phyloP scores from a whole-genome alignment of 2,888 invertebrate species.

The Galeruca laticollis region DNA sequence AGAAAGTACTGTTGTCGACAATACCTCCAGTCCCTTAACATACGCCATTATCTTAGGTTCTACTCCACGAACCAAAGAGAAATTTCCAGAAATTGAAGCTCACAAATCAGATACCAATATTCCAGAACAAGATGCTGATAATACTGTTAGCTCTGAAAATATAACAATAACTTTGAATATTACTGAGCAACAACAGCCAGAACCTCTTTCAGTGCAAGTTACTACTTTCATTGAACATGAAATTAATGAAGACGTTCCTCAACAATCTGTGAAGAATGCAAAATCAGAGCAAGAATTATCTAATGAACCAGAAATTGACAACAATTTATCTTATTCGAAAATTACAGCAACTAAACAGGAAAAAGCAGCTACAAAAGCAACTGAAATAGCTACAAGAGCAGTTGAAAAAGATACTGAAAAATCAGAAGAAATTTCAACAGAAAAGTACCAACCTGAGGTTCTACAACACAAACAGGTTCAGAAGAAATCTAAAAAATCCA shows the following conservation, averaged over 20 bases:
- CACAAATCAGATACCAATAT: not conserved
- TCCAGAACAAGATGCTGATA: not conserved
- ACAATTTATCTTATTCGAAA: not conserved
- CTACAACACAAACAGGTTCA: not conserved
- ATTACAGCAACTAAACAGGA: not conserved
- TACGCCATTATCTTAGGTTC: not conserved
- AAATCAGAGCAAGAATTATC: not conserved
- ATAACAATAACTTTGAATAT: not conserved
- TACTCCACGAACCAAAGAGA: not conserved
- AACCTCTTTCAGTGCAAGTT: not conserved
- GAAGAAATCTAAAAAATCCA: constrained; percentile 33
- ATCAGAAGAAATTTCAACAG: not conserved
- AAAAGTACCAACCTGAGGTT: not conserved
- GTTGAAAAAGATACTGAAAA: not conserved
- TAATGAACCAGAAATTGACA: not conserved
- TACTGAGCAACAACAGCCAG: not conserved
- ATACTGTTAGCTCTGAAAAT: not conserved
- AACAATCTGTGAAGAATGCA: not conserved
- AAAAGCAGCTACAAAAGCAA: not conserved
- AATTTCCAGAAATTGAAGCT: not conserved
- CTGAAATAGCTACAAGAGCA: not conserved
- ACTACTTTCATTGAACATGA: not conserved
- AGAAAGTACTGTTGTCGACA: not conserved
- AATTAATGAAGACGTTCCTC: not conserved
- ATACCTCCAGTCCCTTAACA: not conserved